Evolutionary conservation across 2,113 vertebrate genomes (phyloP), one percentile per base, ranked within the genome.

Genomic region (Xenus cinereus): DNA sequence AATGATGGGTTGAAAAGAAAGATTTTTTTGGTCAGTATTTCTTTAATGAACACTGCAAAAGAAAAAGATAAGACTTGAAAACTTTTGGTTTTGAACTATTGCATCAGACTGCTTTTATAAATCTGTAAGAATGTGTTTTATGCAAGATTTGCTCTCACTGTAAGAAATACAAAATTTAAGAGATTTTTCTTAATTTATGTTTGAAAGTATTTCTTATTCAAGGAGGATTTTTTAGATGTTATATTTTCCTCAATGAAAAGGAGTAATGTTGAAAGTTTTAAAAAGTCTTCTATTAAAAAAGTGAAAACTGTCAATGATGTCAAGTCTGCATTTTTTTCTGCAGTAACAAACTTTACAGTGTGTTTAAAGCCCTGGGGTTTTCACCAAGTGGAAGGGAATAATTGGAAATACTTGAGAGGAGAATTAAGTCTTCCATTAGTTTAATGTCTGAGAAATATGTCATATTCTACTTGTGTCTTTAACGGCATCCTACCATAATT

Each of bases 241-340:
- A 43, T 95, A 94, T 96, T 97, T 97, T 96, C 87, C 51, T 89
- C 86, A 90, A 67, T 86, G 90, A 93, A 92, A 91, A 71, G 16
- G 54, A 87, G 23, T 77, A 60, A 83, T 4, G 0, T 71, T 86
- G 33, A 35, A 69, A 90, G 23, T 76, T 92, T 92, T 90, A 24
- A 76, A 79, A 67, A 69, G 64, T 46, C 51, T 93, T 95, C 88
- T 96, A 83, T 93, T 94, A 86, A 93, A 94, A 93, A 77, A 18
- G 20, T 72, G n/a, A 50, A 79, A 82, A 46, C 37, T 69, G 28
- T 37, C 63, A 35, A 1, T 66, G 39, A 54, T 84, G 9, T 87
- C 15, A 46, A 59, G 35, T 43, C 46, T 96, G 43, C 27, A 7
- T 94, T 89, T 90, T 39, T 22, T 95, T 92, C 39, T 82, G 17